Conservation (phyloP, 2,888 invertebrate species). For the Cephus rjabovi region DNA sequence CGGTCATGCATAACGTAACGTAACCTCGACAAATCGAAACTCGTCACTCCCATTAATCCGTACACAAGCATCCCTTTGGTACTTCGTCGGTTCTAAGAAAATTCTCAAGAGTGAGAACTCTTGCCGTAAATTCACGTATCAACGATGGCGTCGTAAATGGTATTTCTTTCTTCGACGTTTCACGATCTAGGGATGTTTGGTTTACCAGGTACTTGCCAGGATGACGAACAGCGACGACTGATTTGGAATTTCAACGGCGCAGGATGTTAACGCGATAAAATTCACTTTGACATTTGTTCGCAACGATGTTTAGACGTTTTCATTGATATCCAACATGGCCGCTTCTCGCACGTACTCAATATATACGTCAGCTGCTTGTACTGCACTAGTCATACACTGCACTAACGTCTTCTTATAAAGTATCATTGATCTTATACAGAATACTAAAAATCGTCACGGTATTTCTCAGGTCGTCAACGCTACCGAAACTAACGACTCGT, state of each 20-base stretch:
- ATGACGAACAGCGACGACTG: slow-evolving; percentile 5
- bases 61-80: neutral
- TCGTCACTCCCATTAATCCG: slow-evolving; percentile 35
- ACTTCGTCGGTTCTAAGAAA: neutral
- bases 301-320: neutral
- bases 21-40: slow-evolving; percentile 43
- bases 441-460: neutral
- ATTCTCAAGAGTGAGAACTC: neutral
- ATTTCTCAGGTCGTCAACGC: neutral
- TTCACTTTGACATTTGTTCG: neutral
- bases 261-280: slow-evolving; percentile 2
- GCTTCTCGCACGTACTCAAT: neutral
- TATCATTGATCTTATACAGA: neutral
- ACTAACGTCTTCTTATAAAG: neutral
- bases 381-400: neutral
- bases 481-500: slow-evolving; percentile 1
- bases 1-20: slow-evolving; percentile 46
- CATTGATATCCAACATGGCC: neutral
- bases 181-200: slow-evolving; percentile 10
- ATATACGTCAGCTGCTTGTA: neutral
- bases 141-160: neutral
- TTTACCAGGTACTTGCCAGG: slow-evolving; percentile 9
- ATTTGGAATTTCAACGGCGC: neutral
- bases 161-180: neutral
- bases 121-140: slow-evolving; percentile 5